Conservation (phyloP, 2,797 vertebrate genomes). For the Limnodromus scolopaceus region DNA sequence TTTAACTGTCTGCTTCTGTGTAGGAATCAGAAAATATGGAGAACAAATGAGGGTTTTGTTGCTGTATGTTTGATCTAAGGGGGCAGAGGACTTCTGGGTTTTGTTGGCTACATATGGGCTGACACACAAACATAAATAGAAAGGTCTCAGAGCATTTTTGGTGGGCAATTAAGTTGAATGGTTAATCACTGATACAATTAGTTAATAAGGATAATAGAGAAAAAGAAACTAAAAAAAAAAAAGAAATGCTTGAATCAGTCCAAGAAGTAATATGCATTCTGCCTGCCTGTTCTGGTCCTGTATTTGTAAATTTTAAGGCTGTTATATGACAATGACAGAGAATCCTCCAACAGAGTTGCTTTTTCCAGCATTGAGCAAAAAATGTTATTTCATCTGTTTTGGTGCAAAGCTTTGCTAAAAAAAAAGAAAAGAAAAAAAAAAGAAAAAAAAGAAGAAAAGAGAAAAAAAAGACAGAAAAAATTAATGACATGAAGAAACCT, state of each 20-base stretch:
- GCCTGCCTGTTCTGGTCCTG: neutral
- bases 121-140: neutral
- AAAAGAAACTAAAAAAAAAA: neutral
- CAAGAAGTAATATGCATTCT: neutral
- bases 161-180: neutral
- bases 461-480: neutral
- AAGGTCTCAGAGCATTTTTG: neutral
- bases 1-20: neutral
- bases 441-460: neutral
- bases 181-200: neutral
- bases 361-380: neutral
- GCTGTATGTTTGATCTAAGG: neutral
- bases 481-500: neutral
- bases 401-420: neutral
- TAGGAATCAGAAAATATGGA: neutral
- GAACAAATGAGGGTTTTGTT: neutral
- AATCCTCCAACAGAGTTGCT: neutral
- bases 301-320: neutral
- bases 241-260: neutral
- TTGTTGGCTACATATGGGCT: neutral
- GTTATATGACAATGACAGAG: neutral
- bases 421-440: neutral
- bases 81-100: neutral
- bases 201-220: neutral
- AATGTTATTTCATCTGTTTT: neutral